Evolutionary conservation across 1,140 invertebrate species (phyloP).

Genomic region (Trialeurodes vaporariorum): DNA sequence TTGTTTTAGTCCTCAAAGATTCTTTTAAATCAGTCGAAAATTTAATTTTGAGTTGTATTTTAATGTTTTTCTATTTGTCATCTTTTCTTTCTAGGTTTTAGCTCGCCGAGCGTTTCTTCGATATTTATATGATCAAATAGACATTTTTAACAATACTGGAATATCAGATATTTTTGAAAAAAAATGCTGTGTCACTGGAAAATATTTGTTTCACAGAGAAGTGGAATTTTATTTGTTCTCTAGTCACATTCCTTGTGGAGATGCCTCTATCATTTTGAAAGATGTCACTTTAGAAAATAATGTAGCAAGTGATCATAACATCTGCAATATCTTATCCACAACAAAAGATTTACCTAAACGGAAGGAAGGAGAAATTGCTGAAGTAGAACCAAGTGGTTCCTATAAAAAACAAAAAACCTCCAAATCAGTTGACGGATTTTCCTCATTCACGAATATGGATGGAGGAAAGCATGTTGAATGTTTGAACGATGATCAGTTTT

Average conservation of each 20-base stretch:
- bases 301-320: background rate
- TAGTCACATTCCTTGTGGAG: constrained; percentile 83
- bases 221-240: constrained; percentile 75
- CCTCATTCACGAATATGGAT: no score
- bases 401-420: constrained; percentile 4
- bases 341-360: constrained; percentile 3
- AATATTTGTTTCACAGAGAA: constrained; percentile 36
- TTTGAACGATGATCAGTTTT: constrained; percentile 17
- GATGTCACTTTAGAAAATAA: constrained; percentile 10
- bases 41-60: no score
- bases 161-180: constrained; percentile 36
- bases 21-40: no score
- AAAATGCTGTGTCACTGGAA: constrained; percentile 24
- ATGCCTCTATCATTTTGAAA: constrained; percentile 70
- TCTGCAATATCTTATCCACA: background rate
- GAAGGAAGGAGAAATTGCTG: constrained; percentile 16
- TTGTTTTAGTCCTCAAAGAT: no score
- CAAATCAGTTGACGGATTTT: background rate
- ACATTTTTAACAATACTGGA: constrained; percentile 31
- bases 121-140: constrained; percentile 57
- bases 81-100: no score
- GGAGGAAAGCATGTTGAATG: background rate
- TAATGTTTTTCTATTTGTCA: no score
- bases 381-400: constrained; percentile 21
- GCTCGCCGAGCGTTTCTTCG: constrained; percentile 66